Evolutionary conservation across 2,888 invertebrate species (phyloP), one percentile per base, ranked within the genome.

Genomic region (Cephus pulcher): DNA sequence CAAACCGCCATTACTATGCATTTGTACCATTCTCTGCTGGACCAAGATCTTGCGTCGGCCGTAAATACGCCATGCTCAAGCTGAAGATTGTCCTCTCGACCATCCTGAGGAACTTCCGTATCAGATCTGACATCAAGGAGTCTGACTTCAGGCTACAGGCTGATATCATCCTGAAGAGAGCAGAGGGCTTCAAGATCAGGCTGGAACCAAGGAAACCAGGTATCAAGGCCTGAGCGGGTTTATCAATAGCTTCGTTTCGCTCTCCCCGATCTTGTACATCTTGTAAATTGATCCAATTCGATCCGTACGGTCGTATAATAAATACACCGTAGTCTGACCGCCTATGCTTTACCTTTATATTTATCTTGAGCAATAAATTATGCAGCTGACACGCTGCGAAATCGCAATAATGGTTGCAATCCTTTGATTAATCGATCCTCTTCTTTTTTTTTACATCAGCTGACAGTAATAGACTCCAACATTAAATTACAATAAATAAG

Each of bases 21-120:
- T 96, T 94, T 87, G 95, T 96, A 77, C 96, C 96, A 0, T 96
- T 96, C 93, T 96, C 96, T 80, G 96, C 96, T 74, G 96, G 96
- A 35, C 96, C 96, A 1, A 93, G 96, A 82, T 96, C 96, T 85
- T 96, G 96, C 89, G 96, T 96, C 34, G 96, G 96, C 75, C 95
- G 96, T 70, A 96, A 96, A 92, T 96, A 96, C 90, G 96, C 96
- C n/a, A 94, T 96, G 93, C 90, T 96, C 77, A 96, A 96, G 89
- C 92, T 96, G 80, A 96, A 96, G 91, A 94, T 96, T 23, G 92
- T 96, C 0, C 93, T 96, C 1, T 94, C 96, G 0, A 96, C 95
- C 6, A 94, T 96, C 73, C 89, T 96, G 80, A 94, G 96, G 79
- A 95, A 95, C 90, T 96, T 93, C 91, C 93, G 93, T 78, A 92